Conservation (phyloP, 2,797 vertebrate genomes). For the Ctenopoma kingsleyae region DNA sequence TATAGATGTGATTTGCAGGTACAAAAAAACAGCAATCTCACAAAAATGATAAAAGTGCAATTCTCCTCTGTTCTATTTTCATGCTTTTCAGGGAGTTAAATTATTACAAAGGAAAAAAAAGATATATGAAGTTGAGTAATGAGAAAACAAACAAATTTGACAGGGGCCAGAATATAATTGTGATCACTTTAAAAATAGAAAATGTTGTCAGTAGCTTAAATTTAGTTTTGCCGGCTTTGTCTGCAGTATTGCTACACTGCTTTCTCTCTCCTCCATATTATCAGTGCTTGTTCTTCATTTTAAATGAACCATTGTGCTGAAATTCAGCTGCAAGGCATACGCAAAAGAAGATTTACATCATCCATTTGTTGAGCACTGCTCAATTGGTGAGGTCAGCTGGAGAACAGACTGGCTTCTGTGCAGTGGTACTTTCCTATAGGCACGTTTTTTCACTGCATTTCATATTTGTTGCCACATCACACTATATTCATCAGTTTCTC, state of each 20-base stretch:
- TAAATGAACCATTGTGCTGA: conserved; percentile 51
- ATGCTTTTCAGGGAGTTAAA: conserved; percentile 50
- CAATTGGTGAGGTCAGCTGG: conserved; percentile 62
- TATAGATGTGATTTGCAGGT: conserved; percentile 74
- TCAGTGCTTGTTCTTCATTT: conserved; percentile 45
- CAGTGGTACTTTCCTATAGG: conserved; percentile 14
- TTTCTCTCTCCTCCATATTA: conserved; percentile 34
- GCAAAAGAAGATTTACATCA: conserved; percentile 62
- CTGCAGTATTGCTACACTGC: conserved; percentile 25
- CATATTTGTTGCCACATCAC: conserved; percentile 23
- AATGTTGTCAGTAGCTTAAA: conserved; percentile 49
- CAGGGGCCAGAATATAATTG: conserved; percentile 50
- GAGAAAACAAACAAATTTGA: conserved; percentile 70
- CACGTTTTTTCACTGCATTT: conserved; percentile 41
- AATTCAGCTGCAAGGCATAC: conserved; percentile 54
- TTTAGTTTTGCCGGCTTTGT: conserved; percentile 52
- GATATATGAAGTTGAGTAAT: conserved; percentile 58
- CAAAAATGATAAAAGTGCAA: conserved; percentile 70
- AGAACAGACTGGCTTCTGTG: conserved; percentile 47
- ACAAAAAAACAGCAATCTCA: conserved; percentile 56
- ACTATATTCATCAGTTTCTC: conserved; percentile 22
- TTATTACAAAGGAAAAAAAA: conserved; percentile 43
- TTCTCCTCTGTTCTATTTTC: conserved; percentile 74
- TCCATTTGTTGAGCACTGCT: conserved; percentile 56
- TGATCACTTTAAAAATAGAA: conserved; percentile 67